A percentile compares a stretch with the other conserved stretches of the same genome.
phyloP scores from a whole-genome alignment of 2,888 invertebrate species.

The Pristionchus maxplancki region DNA sequence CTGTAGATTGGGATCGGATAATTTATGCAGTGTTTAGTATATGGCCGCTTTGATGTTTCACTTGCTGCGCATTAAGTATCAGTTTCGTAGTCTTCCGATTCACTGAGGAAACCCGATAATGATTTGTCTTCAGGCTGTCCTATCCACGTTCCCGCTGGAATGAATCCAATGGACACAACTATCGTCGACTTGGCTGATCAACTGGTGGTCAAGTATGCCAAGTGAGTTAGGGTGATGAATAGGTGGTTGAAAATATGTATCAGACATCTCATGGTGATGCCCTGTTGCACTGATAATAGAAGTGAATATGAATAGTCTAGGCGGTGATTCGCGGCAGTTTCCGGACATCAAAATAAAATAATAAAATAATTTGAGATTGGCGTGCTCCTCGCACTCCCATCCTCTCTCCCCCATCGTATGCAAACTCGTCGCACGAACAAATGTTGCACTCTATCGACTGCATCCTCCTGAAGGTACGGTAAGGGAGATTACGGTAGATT shows the following conservation, averaged over 20 bases:
- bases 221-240: no score
- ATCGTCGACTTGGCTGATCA: background rate
- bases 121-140: background rate
- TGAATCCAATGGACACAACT: background rate
- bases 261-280: no score
- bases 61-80: no score
- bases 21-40: background rate
- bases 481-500: background rate
- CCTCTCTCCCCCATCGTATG: background rate
- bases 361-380: no score
- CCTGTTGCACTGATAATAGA: no score
- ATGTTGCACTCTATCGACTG: background rate
- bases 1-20: background rate
- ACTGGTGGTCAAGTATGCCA: slow-evolving; percentile 43
- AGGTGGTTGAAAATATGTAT: no score
- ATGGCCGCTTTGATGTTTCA: background rate
- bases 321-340: no score
- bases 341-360: no score
- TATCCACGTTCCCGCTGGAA: background rate
- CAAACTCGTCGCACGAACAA: background rate
- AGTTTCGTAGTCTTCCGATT: no score
- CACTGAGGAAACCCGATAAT: no score
- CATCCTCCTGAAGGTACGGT: background rate
- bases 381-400: background rate
- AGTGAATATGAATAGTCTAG: no score